Conservation (phyloP, 2,113 vertebrate genomes). For the Chitala chitala region DNA sequence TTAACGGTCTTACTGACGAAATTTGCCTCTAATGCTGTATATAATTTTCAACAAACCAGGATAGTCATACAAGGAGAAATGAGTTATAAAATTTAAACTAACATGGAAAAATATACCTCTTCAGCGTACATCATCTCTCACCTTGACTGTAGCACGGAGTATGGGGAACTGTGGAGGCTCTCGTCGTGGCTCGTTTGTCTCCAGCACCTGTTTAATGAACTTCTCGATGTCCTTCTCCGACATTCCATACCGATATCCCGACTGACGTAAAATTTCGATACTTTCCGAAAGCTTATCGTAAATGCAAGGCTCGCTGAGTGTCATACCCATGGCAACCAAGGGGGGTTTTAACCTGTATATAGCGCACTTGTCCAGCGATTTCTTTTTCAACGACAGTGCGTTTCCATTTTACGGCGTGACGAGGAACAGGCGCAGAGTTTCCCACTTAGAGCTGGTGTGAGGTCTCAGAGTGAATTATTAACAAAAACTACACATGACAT, state of each 20-base stretch:
- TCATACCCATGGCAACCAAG: slow-evolving; percentile 71
- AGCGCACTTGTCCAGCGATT: background rate
- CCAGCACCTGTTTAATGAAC: slow-evolving; percentile 87
- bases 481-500: too few species aligned
- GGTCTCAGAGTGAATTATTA: too few species aligned
- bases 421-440: too few species aligned
- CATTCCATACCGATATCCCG: slow-evolving; percentile 91
- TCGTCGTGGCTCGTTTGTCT: slow-evolving; percentile 83
- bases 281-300: slow-evolving; percentile 93
- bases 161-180: slow-evolving; percentile 77
- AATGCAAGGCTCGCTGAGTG: slow-evolving; percentile 81
- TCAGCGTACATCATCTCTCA: too few species aligned
- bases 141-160: slow-evolving; percentile 73
- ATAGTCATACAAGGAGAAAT: too few species aligned
- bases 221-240: slow-evolving; percentile 89
- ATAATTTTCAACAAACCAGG: too few species aligned
- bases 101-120: too few species aligned
- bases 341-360: background rate
- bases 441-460: too few species aligned
- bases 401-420: too few species aligned
- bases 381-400: background rate
- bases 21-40: too few species aligned
- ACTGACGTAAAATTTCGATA: slow-evolving; percentile 86
- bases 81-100: too few species aligned
- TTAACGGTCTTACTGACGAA: too few species aligned